Conservation (phyloP, 92 coral and sea anemone species). For the Phymanthus crucifer region DNA sequence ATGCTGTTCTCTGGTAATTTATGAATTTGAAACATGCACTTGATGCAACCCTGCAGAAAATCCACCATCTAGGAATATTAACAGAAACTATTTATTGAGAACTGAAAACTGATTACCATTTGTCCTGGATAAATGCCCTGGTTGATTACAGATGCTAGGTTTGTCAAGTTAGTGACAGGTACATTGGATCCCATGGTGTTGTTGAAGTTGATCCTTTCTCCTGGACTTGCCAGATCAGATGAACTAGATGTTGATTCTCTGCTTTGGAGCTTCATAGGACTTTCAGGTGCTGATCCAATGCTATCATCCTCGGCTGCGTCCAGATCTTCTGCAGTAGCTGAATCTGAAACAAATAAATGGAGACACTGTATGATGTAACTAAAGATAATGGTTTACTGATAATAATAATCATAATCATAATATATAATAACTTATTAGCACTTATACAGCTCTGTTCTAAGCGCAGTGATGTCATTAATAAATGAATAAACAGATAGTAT, state of each 20-base stretch:
- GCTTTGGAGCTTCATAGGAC: slow-evolving; percentile 67
- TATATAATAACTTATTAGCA: no score
- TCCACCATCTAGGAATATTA: no score
- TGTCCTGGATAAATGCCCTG: slow-evolving; percentile 1
- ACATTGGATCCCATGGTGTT: not conserved
- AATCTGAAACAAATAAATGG: slow-evolving; percentile 61
- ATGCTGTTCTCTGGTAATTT: not conserved
- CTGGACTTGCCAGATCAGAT: slow-evolving; percentile 78
- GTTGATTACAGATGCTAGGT: not conserved
- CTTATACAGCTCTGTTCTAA: no score
- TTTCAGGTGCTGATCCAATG: slow-evolving; percentile 72
- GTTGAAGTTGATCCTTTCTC: slow-evolving; percentile 30
- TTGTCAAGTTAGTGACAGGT: slow-evolving; percentile 5
- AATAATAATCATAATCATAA: no score
- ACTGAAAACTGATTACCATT: not conserved
- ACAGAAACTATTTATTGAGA: no score
- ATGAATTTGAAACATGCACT: no score
- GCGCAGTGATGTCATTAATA: no score
- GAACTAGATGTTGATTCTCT: slow-evolving; percentile 79
- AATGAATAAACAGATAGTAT: no score
- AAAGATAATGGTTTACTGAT: no score
- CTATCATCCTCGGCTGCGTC: slow-evolving; percentile 80
- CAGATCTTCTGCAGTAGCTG: slow-evolving; percentile 79
- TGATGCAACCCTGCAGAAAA: no score
- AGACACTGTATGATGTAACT: no score